Percentiles rank a stretch among this genome's conserved stretches.
phyloP scores from a whole-genome alignment of 2,113 vertebrate genomes.

The Rhadina sibilatrix region DNA sequence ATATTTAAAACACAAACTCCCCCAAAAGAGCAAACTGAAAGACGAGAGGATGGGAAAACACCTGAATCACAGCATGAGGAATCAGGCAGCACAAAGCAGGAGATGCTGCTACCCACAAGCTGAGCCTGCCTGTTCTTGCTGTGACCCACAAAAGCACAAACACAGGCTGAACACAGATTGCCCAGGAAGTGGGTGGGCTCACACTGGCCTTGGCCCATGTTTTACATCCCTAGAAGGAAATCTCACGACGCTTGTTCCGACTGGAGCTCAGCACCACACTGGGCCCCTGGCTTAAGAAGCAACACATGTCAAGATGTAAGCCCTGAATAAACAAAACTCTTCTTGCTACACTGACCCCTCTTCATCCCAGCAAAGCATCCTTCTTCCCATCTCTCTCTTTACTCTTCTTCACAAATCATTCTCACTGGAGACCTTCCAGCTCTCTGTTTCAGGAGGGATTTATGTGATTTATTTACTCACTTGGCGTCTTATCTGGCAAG shows the following conservation, averaged over 20 bases:
- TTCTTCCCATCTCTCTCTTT: neutral
- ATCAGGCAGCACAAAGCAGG: neutral
- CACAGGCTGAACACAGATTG: neutral
- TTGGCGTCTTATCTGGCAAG: neutral
- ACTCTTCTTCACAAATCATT: neutral
- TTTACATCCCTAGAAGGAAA: constrained; percentile 45
- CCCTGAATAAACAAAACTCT: constrained; percentile 14
- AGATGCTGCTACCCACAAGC: neutral
- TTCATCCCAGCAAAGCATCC: neutral
- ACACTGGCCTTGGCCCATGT: neutral
- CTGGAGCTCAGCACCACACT: neutral
- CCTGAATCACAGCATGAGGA: neutral
- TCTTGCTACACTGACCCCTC: neutral
- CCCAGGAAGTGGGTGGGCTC: constrained; percentile 15
- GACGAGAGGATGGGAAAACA: neutral
- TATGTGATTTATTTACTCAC: constrained; percentile 1
- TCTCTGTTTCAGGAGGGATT: neutral
- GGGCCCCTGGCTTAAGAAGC: neutral
- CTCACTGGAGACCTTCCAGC: neutral
- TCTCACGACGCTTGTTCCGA: neutral
- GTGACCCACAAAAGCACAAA: neutral
- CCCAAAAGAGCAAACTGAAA: neutral
- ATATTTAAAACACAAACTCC: neutral
- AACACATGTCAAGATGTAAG: neutral
- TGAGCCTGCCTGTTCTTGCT: neutral